phyloP scores from a whole-genome alignment of 1,140 invertebrate genomes.

The Drosophila navojoa region DNA sequence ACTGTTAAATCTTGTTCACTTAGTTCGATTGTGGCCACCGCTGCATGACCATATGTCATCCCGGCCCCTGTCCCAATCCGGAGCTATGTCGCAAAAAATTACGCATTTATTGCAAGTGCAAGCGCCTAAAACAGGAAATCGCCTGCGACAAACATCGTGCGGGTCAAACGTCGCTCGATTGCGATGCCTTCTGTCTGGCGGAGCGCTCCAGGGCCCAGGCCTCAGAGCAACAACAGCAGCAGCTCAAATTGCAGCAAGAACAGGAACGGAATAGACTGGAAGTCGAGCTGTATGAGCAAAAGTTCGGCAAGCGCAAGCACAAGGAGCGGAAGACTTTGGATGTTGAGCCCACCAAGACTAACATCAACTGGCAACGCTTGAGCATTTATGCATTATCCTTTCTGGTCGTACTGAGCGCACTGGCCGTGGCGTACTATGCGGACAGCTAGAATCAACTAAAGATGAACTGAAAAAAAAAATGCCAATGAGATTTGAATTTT shows the following conservation, averaged over 20 bases:
- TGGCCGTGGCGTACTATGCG: conserved; percentile 70
- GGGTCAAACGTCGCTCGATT: conserved; percentile 85
- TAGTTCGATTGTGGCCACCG: conserved; percentile 90
- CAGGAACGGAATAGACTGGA: conserved; percentile 88
- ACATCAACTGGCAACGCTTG: conserved; percentile 63
- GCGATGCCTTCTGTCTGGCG: conserved; percentile 87
- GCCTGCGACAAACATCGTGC: conserved; percentile 87
- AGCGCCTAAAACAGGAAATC: conserved; percentile 88
- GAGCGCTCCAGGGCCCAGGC: conserved; percentile 85
- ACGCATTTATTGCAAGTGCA: conserved; percentile 90
- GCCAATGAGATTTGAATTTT: conserved; percentile 35
- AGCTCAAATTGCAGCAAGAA: conserved; percentile 86
- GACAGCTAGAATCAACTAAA: conserved; percentile 49
- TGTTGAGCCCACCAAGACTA: conserved; percentile 39
- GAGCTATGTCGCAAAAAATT: conserved; percentile 92
- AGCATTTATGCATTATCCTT: conserved; percentile 49
- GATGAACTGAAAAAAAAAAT: conserved; percentile 12
- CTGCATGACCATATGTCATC: conserved; percentile 91
- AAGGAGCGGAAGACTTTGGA: conserved; percentile 81
- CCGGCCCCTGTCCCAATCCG: conserved; percentile 88
- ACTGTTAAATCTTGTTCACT: not conserved
- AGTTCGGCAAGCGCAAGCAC: conserved; percentile 87
- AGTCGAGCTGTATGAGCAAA: conserved; percentile 89
- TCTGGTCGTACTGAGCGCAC: conserved; percentile 50
- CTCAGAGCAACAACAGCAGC: conserved; percentile 85